Conservation (phyloP, 2,113 vertebrate genomes). For the Nesoenas mayeri region DNA sequence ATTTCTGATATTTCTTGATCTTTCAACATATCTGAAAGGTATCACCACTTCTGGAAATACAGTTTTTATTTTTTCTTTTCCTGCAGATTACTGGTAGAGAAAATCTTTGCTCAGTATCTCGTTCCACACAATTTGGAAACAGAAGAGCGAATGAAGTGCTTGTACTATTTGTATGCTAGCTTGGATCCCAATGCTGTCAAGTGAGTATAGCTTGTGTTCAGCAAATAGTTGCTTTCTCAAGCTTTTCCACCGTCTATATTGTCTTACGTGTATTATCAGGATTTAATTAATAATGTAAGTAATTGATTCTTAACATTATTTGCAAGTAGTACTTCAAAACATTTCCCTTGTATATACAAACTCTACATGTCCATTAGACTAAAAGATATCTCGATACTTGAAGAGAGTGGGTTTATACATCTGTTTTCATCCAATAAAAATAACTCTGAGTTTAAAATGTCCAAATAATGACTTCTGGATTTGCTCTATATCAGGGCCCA, state of each 20-base stretch:
- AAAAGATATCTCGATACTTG: background rate
- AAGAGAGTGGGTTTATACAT: background rate
- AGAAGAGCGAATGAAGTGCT: slow-evolving; percentile 99
- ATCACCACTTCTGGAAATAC: background rate
- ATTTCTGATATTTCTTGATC: background rate
- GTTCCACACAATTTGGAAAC: slow-evolving; percentile 98
- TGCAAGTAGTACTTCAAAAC: background rate
- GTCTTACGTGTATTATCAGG: background rate
- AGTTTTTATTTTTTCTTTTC: slow-evolving; percentile 16
- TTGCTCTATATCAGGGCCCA: background rate
- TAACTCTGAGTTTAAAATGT: background rate
- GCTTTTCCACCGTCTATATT: background rate
- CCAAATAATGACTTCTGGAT: background rate
- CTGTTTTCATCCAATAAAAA: background rate
- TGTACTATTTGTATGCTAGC: slow-evolving; percentile 98
- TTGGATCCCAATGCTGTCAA: slow-evolving; percentile 98
- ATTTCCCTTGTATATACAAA: background rate
- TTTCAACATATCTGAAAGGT: background rate
- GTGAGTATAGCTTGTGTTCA: slow-evolving; percentile 79
- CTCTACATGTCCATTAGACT: accelerated
- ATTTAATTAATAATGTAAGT: background rate
- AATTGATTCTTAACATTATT: background rate
- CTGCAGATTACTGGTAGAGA: slow-evolving; percentile 93
- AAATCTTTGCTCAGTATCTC: slow-evolving; percentile 98
- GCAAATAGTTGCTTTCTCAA: background rate